Base-by-base conservation (phyloP, 2,888 invertebrate species). In the Chaitophorus viminalis region DNA sequence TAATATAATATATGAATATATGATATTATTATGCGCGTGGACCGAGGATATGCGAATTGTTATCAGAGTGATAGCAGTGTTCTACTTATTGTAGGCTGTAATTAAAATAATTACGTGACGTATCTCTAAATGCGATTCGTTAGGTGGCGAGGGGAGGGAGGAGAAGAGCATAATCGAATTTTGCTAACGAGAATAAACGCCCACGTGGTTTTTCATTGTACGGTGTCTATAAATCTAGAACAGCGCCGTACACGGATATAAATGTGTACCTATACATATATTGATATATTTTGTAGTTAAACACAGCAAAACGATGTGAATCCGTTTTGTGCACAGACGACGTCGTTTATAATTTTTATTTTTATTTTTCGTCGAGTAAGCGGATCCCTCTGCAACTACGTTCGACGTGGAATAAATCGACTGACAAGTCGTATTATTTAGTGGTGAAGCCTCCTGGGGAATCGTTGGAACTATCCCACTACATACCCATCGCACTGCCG, bases 391-490 rank as follows among this genome's bases (percentile, higher is more conserved):
- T 8, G 60, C 68, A n/a, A 25, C 46, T n/a, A 25, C 36, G 60
- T n/a, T 33, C n/a, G 25, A 79, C 79, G 60, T 60, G 60, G 60
- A 60, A 79, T 60, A 79, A 79, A 79, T 60, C 79, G 79, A 79
- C 33, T 79, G 79, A 36, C 60, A 31, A 79, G 60, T 65, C 18
- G 33, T 33, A 60, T 65, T 14, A 36, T 60, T 31, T 31, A n/a
- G 52, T 9, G n/a, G 36, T 18, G 33, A n/a, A n/a, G 60, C 33
- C 78, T 36, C 78, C 60, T 60, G 79, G 60, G 79, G 60, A 79
- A 79, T 79, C 60, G 60, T 79, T 79, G n/a, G 31, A 79, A 65
- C 36, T 77, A 52, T 52, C 39, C 79, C 36, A 17, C 60, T 3
- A 11, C 11, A 25, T 25, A 21, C 68, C 29, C n/a, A n/a, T n/a